Evolutionary conservation across 2,797 vertebrate genomes (phyloP).

Genomic region (Neosalanx taihuensis): DNA sequence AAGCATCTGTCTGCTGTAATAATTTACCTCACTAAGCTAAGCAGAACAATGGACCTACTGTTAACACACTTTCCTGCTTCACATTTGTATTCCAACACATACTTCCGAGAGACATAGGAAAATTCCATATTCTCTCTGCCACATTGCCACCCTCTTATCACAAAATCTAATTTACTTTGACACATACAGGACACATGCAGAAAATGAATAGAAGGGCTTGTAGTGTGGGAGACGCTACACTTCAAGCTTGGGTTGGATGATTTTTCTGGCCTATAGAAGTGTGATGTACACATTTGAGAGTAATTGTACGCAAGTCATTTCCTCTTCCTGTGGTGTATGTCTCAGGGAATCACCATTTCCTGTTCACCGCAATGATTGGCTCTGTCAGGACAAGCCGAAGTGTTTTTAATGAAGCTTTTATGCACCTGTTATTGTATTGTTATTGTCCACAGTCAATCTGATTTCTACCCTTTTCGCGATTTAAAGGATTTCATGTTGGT

Average conservation of each 20-base stretch:
- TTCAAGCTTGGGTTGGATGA: constrained; percentile 36
- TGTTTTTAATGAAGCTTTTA: constrained; percentile 17
- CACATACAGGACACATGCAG: constrained; percentile 20
- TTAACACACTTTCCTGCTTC: constrained; percentile 4
- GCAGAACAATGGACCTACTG: constrained; percentile 16
- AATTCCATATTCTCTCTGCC: not conserved
- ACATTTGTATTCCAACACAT: not conserved
- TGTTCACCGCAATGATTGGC: constrained; percentile 27
- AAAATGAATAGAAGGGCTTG: constrained; percentile 42
- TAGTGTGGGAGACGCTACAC: constrained; percentile 24
- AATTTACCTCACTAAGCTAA: too few species aligned
- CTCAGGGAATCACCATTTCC: constrained; percentile 41
- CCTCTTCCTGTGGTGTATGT: constrained; percentile 36
- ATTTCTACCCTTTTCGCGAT: too few species aligned
- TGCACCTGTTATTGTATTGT: constrained; percentile 16
- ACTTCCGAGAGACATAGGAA: not conserved
- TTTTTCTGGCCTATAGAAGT: constrained; percentile 36
- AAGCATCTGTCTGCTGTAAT: constrained; percentile 64
- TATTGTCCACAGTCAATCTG: not conserved
- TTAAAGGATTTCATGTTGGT: too few species aligned
- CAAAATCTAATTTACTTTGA: constrained; percentile 36
- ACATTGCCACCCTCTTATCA: constrained; percentile 11
- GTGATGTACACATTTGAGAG: constrained; percentile 55
- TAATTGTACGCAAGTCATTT: constrained; percentile 66
- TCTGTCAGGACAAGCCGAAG: constrained; percentile 20